These are phyloP conservation scores for Geodia barretti DNA, from an alignment of 37 sponge, comb jelly and placozoan species.

Conservation along the genomic window DNA sequence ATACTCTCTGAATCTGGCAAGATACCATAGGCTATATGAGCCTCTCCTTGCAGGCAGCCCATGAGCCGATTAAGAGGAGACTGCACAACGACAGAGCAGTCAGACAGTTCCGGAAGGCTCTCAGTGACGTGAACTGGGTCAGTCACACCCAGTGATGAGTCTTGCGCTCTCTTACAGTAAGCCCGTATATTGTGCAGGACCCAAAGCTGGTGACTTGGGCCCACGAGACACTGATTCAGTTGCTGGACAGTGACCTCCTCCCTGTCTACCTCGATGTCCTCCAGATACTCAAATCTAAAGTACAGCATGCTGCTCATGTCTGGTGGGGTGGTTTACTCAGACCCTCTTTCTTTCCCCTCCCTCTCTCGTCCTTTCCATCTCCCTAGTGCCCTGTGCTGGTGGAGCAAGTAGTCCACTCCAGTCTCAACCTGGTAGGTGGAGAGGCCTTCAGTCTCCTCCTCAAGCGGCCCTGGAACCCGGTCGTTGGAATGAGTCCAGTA, in stretches of 20 bases:
- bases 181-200: conserved; percentile 65
- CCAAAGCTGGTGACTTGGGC: conserved; percentile 52
- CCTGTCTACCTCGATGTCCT: conserved; percentile 85
- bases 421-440: conserved; percentile 33
- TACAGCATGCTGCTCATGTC: neutral
- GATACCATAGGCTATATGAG: no score
- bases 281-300: conserved; percentile 64
- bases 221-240: conserved; percentile 62
- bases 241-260: conserved; percentile 62
- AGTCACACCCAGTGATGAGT: conserved; percentile 1
- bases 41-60: conserved; percentile 41
- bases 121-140: conserved; percentile 77
- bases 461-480: conserved; percentile 83
- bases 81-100: conserved; percentile 64
- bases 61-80: conserved; percentile 71
- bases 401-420: conserved; percentile 70
- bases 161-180: neutral
- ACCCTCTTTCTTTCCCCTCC: neutral
- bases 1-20: no score
- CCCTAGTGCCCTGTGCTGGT: conserved; percentile 63
- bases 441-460: conserved; percentile 73
- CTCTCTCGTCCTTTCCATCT: neutral
- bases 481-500: conserved; percentile 48
- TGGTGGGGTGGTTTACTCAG: neutral
- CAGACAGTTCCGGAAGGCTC: conserved; percentile 49